Percentiles rank a stretch among this genome's conserved stretches.
These are phyloP conservation scores for Helicorthomorpha holstii DNA, from an alignment of 1,140 invertebrate species.

Conservation along the genomic window DNA sequence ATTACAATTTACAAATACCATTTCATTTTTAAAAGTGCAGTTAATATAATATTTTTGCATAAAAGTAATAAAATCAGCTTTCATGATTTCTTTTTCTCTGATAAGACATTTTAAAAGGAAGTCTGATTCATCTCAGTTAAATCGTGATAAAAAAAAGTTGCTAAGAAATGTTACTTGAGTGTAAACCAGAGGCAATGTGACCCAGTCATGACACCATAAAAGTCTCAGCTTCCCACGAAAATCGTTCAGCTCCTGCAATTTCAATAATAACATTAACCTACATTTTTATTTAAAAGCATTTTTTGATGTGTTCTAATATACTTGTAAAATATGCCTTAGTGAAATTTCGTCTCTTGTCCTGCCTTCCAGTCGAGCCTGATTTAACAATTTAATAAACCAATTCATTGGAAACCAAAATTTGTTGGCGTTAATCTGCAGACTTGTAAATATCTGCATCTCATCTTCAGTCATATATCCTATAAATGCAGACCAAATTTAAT, in stretches of 20 bases:
- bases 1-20: no score
- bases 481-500: no score
- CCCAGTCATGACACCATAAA: constrained; percentile 30
- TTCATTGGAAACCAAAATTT: constrained; percentile 86
- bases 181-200: constrained; percentile 29
- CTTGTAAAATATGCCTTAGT: constrained; percentile 7
- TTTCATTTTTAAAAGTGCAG: no score
- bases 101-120: no score
- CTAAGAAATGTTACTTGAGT: constrained; percentile 25
- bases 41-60: no score
- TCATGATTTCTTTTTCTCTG: no score
- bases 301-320: not conserved
- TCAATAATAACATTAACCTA: not conserved
- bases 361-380: constrained; percentile 58
- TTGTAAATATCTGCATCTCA: constrained; percentile 72
- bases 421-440: constrained; percentile 73
- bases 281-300: not conserved
- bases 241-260: constrained; percentile 19
- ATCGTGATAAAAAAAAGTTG: no score
- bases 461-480: constrained; percentile 74
- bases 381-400: constrained; percentile 80
- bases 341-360: constrained; percentile 45
- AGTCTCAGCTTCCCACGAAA: constrained; percentile 23
- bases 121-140: no score
- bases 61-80: no score